Conservation (phyloP, 2,113 vertebrate genomes). For the Speoplatyrhinus poulsoni region DNA sequence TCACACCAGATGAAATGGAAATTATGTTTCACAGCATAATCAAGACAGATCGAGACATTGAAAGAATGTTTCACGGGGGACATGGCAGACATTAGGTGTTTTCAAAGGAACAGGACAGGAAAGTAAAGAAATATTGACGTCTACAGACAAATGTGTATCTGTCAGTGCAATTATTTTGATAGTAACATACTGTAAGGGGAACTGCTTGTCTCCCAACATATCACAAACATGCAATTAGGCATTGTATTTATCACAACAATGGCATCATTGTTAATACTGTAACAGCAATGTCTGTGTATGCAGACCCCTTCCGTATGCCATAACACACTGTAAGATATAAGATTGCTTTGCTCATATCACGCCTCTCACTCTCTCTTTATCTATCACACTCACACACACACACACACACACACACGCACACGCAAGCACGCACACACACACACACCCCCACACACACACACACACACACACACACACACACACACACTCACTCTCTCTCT, state of each 20-base stretch:
- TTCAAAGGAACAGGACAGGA: neutral
- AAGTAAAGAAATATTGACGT: neutral
- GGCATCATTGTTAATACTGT: too few species aligned
- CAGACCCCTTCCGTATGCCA: too few species aligned
- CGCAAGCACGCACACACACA: neutral
- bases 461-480: neutral
- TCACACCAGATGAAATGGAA: constrained; percentile 31
- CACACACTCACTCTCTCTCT: neutral
- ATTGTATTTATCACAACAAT: too few species aligned
- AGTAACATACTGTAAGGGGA: neutral
- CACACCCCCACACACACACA: neutral
- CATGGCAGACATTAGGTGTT: too few species aligned
- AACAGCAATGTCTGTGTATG: neutral
- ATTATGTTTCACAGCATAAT: constrained; percentile 35
- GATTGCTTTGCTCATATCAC: neutral
- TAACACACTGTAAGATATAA: too few species aligned
- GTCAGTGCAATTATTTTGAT: constrained; percentile 4
- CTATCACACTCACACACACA: neutral
- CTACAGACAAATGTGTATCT: neutral
- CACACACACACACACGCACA: neutral
- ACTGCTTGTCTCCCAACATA: neutral
- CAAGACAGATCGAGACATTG: neutral
- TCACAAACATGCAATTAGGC: neutral
- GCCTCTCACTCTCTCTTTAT: neutral
- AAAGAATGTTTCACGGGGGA: neutral